Evolutionary conservation across 2,113 vertebrate species (phyloP), one percentile per base, ranked within the genome.

Genomic region (Pygoscelis adeliae): DNA sequence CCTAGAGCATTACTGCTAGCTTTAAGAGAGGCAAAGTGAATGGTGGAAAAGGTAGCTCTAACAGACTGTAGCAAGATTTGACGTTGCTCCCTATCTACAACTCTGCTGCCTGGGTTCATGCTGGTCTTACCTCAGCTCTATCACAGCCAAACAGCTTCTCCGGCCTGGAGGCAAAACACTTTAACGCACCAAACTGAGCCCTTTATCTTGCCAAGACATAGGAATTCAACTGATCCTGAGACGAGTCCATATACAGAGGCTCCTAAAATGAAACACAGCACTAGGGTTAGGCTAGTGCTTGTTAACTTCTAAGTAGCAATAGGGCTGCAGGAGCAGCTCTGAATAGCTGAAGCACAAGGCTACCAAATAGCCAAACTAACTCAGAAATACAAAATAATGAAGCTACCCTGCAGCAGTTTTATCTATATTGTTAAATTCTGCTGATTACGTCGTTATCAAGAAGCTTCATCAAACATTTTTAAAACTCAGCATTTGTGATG

Each of bases 191-290:
- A 87, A 59, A 78, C 10, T 1, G 6, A 79, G 55, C 40, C 44
- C 27, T 79, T 82, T 18, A 40, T 32, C 74, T 50, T 72, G 32
- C 32, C n/a, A 25, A 83, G 86, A 67, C 42, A 13, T 2, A 89
- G 83, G 44, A 80, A 10, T 30, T 91, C 52, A 58, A 13, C 20
- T 6, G 21, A 66, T 63, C 18, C 23, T 1, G 13, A 71, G 70
- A 21, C 0, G 1, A 49, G 47, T 49, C 67, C 22, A 1, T 11
- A 13, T 2, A 13, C 1, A 8, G 44, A 62, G 26, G 46, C 30
- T 85, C 42, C 74, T 90, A 49, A 42, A 92, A 90, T 30, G 46
- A 82, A 85, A 42, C 25, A 32, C 13, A 85, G 38, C 25, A 32
- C 13, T 5, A 40, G 21, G 5, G 19, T 79, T 38, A 67, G 40